Conservation (phyloP, 2,113 vertebrate genomes). For the Phainopepla nitens region DNA sequence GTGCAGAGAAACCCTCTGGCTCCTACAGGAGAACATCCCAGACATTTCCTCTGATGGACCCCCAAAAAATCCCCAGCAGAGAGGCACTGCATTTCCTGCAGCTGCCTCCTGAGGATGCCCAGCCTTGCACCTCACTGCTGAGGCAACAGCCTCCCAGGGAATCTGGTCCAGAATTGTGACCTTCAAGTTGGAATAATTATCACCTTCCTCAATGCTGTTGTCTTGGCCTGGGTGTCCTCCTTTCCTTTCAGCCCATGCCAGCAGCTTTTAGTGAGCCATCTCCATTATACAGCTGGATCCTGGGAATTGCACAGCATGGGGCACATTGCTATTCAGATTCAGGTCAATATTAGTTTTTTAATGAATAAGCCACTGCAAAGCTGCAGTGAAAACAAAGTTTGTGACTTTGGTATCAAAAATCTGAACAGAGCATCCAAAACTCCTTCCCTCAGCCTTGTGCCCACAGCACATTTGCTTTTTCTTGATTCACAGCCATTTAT, state of each 20-base stretch:
- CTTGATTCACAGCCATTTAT: constrained; percentile 3
- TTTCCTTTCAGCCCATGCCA: background rate
- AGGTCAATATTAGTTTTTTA: background rate
- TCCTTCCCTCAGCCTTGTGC: background rate
- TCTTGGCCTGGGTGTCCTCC: background rate
- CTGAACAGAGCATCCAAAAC: background rate
- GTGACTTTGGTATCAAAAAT: background rate
- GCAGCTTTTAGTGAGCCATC: background rate
- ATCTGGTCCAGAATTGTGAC: background rate
- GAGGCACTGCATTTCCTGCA: background rate
- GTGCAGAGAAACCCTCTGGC: background rate
- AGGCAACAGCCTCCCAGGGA: background rate
- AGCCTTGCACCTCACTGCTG: background rate
- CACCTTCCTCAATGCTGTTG: background rate
- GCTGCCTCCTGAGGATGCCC: background rate
- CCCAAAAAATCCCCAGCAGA: background rate
- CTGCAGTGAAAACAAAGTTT: background rate
- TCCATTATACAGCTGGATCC: background rate
- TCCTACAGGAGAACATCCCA: background rate
- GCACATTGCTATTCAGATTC: background rate
- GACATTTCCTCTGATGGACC: background rate
- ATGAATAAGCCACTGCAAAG: background rate
- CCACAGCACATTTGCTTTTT: background rate
- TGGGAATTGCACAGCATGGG: rapidly evolving
- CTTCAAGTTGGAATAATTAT: background rate